Evolutionary conservation across 2,888 invertebrate genomes (phyloP).

Genomic region (Caenorhabditis drosophilae): DNA sequence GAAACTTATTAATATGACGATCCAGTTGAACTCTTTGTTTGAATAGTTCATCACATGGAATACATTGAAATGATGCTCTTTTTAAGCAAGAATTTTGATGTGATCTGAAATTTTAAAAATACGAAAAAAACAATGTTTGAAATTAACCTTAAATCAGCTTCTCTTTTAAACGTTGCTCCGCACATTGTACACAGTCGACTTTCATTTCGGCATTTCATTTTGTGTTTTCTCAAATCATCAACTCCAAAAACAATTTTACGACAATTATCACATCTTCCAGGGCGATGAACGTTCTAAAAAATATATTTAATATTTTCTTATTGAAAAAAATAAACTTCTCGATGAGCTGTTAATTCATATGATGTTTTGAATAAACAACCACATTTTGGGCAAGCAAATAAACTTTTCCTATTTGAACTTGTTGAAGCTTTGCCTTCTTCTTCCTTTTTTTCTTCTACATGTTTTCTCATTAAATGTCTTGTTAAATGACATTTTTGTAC

Average conservation of each 20-base stretch:
- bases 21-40: constrained; percentile 45
- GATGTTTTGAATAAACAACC: constrained; percentile 35
- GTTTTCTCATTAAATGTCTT: constrained; percentile 39
- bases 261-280: constrained; percentile 21
- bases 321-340: constrained; percentile 13
- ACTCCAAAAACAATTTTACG: constrained; percentile 15
- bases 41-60: constrained; percentile 31
- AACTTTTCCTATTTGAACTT: constrained; percentile 1
- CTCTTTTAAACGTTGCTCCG: not conserved
- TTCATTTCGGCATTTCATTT: constrained; percentile 29
- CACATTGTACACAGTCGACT: constrained; percentile 10
- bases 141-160: constrained; percentile 22
- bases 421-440: not conserved
- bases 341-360: constrained; percentile 30
- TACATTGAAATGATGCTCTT: constrained; percentile 33
- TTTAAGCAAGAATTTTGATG: constrained; percentile 37
- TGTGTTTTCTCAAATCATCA: constrained; percentile 22
- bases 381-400: constrained; percentile 34
- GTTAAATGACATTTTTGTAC: constrained; percentile 47
- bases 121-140: no score
- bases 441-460: constrained; percentile 38
- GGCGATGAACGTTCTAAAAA: constrained; percentile 29
- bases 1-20: constrained; percentile 41
- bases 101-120: no score
- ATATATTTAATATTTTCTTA: not conserved